These are phyloP conservation scores for Rhyacichthys aspro DNA, from an alignment of 2,797 vertebrate species.

Conservation along the genomic window DNA sequence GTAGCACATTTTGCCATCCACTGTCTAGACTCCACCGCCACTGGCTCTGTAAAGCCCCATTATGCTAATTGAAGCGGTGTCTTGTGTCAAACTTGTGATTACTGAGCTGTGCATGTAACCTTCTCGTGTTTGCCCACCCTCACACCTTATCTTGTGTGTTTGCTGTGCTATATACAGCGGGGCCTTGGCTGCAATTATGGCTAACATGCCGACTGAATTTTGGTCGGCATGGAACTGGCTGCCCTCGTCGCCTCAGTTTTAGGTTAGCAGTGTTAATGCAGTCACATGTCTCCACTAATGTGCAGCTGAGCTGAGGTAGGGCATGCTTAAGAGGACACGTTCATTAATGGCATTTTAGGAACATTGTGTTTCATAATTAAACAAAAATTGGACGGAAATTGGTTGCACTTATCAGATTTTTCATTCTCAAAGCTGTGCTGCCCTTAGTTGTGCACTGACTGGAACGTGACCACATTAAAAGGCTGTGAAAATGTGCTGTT, in stretches of 20 bases:
- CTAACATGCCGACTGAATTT: conserved; percentile 32
- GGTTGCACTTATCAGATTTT: conserved; percentile 37
- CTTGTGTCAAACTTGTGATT: conserved; percentile 56
- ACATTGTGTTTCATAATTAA: conserved; percentile 63
- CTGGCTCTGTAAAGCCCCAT: conserved; percentile 31
- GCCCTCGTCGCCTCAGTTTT: conserved; percentile 12
- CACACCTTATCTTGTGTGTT: conserved; percentile 38
- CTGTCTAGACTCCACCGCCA: conserved; percentile 17
- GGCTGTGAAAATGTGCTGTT: too few species aligned
- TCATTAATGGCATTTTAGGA: conserved; percentile 62
- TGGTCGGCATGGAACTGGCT: conserved; percentile 3
- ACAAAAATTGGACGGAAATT: conserved; percentile 30
- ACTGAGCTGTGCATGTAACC: conserved; percentile 49
- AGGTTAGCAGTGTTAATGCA: conserved; percentile 58
- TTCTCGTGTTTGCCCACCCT: conserved; percentile 57
- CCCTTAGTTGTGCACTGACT: conserved; percentile 7
- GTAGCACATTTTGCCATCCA: conserved; percentile 1
- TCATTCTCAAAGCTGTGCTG: conserved; percentile 32
- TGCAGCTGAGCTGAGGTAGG: conserved; percentile 36
- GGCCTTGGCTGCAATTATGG: conserved; percentile 45
- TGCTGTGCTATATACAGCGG: conserved; percentile 33
- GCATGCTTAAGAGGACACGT: conserved; percentile 46
- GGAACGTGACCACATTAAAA: too few species aligned
- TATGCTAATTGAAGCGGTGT: conserved; percentile 51
- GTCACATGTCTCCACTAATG: conserved; percentile 60